Base-by-base conservation (phyloP, 1,140 invertebrate species). In the Procambarus clarkii region DNA sequence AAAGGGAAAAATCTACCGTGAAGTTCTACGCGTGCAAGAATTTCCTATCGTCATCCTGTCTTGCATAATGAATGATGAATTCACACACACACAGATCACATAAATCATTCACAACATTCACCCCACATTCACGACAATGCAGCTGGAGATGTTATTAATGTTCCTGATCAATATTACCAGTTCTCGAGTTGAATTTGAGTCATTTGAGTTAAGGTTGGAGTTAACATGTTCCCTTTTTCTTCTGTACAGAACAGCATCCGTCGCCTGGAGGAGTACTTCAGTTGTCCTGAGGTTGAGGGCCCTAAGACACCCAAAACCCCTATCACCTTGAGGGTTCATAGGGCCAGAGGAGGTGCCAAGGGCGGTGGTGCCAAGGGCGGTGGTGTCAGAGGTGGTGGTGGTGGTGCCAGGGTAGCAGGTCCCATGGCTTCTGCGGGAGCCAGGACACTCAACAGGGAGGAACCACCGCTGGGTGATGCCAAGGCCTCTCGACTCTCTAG, bases 281-380 rank as follows among this genome's bases (percentile, higher is more conserved):
- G 46, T 34, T 54, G 48, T 44, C 87, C 87, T 3, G 87, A 89
- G n/a, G 87, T 89, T 21, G 87, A 89, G 46, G 87, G 87, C 7
- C 87, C 87, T 15, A 60, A 54, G 60, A 82, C 87, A 9, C 87
- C 79, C 21, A 46, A 54, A 45, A 82, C 60, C 11, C 80, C 79
- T 21, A 24, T 80, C 44, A 79, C 69, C 13, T 24, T 88, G 58
- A 88, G 77, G 34, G 21, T 34, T 15, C 34, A 21, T 21, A 34
- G 45, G 4, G 78, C 58, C 8, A 48, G 60, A 15, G 69, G 71
- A 45, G 82, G 48, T 7, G 60, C 60, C 64, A 44, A 21, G 45
- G 50, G 74, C 45, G 76, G 76, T 11, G 24, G 64, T 5, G 24
- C 2, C n/a, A 54, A n/a, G 60, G 21, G 46, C 34, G 24, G 45